phyloP scores from a whole-genome alignment of 2,797 vertebrate genomes.

The Sebastes variabilis region DNA sequence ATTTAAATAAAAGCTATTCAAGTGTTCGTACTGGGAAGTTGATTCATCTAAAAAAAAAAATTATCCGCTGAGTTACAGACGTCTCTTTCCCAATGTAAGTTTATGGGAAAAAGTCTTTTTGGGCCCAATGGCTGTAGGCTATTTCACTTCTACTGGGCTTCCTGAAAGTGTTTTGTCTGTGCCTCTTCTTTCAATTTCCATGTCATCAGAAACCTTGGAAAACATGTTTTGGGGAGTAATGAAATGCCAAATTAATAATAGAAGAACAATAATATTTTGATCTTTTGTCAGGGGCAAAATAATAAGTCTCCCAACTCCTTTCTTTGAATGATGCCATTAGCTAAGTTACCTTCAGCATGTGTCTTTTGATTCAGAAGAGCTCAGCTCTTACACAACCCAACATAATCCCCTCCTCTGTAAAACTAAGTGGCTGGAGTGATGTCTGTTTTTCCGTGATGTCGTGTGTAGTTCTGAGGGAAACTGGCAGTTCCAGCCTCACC shows the following conservation, averaged over 20 bases:
- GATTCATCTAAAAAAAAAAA: no score
- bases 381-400: background rate
- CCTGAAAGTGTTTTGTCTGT: background rate
- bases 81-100: no score
- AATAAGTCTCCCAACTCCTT: background rate
- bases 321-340: background rate
- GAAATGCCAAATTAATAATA: background rate
- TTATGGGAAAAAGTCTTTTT: no score
- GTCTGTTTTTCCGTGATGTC: slow-evolving; percentile 40
- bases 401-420: slow-evolving; percentile 16
- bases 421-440: slow-evolving; percentile 12
- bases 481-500: background rate
- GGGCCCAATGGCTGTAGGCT: no score
- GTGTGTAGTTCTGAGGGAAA: slow-evolving; percentile 1
- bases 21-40: no score
- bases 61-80: no score
- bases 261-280: background rate
- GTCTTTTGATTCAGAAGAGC: background rate
- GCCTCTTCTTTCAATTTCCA: background rate
- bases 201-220: background rate
- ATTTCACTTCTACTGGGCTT: background rate
- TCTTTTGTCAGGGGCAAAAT: background rate
- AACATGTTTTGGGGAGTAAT: background rate
- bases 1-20: no score
- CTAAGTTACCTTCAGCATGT: background rate